Percentiles rank a stretch among this genome's conserved stretches.
phyloP scores from a whole-genome alignment of 2,888 invertebrate species.

The Lypha dubia region DNA sequence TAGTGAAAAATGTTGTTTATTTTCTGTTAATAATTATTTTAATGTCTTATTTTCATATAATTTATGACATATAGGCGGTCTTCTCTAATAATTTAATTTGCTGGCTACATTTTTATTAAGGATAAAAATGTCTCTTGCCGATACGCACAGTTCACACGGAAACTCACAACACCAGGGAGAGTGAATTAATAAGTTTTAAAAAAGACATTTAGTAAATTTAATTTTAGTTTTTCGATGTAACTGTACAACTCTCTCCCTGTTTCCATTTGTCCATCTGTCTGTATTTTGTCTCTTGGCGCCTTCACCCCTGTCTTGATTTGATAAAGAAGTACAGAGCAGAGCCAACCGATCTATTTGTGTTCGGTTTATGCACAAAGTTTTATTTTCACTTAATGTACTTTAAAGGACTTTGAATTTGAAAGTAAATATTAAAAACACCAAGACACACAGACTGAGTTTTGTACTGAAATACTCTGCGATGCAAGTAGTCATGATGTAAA shows the following conservation, averaged over 20 bases:
- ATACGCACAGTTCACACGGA: conserved; percentile 10
- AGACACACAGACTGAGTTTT: not conserved
- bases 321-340: conserved; percentile 37
- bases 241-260: not conserved
- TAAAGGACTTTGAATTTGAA: conserved; percentile 69
- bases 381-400: conserved; percentile 62
- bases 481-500: not conserved
- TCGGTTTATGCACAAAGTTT: conserved; percentile 59
- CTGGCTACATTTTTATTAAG: conserved; percentile 45
- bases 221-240: conserved; percentile 60
- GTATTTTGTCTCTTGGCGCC: not conserved
- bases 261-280: not conserved
- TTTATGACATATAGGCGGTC: conserved; percentile 67
- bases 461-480: not conserved
- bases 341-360: conserved; percentile 60
- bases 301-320: conserved; percentile 33
- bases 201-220: conserved; percentile 65
- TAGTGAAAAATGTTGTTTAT: conserved; percentile 45
- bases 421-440: conserved; percentile 63
- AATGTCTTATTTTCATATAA: conserved; percentile 65
- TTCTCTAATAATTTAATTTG: conserved; percentile 63
- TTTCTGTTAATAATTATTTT: conserved; percentile 70
- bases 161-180: not conserved
- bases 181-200: conserved; percentile 58
- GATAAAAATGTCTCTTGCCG: conserved; percentile 9